Conservation (phyloP, 2,113 vertebrate species). For the Hassar affinis region DNA sequence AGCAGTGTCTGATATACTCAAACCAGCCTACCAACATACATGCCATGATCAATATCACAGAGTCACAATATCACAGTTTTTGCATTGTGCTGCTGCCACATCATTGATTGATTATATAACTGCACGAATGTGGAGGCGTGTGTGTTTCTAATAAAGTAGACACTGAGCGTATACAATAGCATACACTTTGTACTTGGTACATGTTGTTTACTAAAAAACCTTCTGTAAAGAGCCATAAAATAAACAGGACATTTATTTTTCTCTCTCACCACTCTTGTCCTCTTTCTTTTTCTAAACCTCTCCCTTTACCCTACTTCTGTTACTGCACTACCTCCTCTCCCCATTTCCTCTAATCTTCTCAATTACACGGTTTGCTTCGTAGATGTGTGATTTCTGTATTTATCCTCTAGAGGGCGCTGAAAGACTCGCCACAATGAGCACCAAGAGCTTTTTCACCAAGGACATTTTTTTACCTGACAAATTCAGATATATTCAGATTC, state of each 20-base stretch:
- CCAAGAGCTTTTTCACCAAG: not conserved
- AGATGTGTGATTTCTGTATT: not conserved
- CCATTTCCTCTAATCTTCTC: not conserved
- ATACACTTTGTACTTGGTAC: not conserved
- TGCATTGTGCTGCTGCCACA: not conserved
- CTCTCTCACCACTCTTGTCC: not conserved
- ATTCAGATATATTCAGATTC: not conserved
- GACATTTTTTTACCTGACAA: not conserved
- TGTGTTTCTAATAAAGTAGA: not conserved
- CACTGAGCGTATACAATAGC: not conserved
- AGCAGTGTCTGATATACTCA: not conserved
- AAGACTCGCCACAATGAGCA: not conserved
- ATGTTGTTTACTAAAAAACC: not conserved
- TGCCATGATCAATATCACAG: not conserved
- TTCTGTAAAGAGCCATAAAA: not conserved
- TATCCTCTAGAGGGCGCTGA: conserved; percentile 20
- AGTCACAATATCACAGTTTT: not conserved
- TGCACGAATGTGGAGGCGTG: not conserved
- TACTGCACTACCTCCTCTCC: not conserved
- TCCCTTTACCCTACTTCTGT: not conserved
- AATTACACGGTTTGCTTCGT: not conserved
- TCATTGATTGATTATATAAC: not conserved
- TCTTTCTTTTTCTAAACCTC: not conserved
- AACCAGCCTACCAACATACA: not conserved
- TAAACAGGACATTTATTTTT: not conserved